Percentiles rank a stretch among this genome's conserved stretches.
phyloP scores from a whole-genome alignment of 1,140 invertebrate genomes.

The Callitettix versicolor region DNA sequence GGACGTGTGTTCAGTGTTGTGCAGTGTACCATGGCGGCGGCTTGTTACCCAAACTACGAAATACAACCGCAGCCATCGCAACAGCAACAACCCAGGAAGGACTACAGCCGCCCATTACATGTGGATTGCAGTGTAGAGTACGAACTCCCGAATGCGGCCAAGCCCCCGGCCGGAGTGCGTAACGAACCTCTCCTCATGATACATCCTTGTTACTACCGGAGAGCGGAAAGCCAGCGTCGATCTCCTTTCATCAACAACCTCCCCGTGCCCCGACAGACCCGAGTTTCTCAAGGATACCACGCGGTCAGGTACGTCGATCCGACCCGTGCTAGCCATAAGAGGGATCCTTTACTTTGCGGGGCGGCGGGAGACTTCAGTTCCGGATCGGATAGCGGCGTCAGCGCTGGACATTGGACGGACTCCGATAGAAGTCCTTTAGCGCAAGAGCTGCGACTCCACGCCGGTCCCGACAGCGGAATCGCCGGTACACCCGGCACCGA shows the following conservation, averaged over 20 bases:
- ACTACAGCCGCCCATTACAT: constrained; percentile 66
- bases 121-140: constrained; percentile 78
- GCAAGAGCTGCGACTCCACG: constrained; percentile 7
- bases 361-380: constrained; percentile 3
- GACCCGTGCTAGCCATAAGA: background rate
- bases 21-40: constrained; percentile 4
- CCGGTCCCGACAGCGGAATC: constrained; percentile 21
- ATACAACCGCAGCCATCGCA: background rate
- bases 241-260: constrained; percentile 65
- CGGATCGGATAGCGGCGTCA: constrained; percentile 16
- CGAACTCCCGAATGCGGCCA: constrained; percentile 68
- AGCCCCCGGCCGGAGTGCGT: constrained; percentile 61
- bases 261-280: constrained; percentile 27
- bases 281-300: background rate
- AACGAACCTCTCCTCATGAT: constrained; percentile 71
- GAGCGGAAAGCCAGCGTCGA: constrained; percentile 61
- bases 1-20: background rate
- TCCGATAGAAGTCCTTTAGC: constrained; percentile 13
- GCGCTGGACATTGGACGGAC: constrained; percentile 23
- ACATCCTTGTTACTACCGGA: constrained; percentile 72
- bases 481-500: background rate
- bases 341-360: constrained; percentile 18
- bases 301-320: background rate
- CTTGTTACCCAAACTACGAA: background rate
- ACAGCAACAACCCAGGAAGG: constrained; percentile 36